These are phyloP conservation scores for Forbesichthys agassizii DNA, from an alignment of 2,113 vertebrate species.

Conservation along the genomic window DNA sequence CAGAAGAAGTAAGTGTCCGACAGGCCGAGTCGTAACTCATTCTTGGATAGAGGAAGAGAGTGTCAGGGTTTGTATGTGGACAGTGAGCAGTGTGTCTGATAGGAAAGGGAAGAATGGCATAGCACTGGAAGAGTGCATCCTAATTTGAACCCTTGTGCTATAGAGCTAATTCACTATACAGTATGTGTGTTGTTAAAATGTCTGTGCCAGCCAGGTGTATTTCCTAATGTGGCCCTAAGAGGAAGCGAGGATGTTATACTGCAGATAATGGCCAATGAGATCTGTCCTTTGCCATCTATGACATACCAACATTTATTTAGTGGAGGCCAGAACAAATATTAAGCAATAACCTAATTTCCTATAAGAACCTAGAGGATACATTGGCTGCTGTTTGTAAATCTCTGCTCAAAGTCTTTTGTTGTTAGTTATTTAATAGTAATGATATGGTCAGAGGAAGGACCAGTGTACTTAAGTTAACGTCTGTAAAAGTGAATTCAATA, in stretches of 20 bases:
- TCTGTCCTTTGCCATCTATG: not conserved
- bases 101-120: constrained; percentile 13
- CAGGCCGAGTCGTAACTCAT: not conserved
- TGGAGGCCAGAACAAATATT: too few relatives aligned
- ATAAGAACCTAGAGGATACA: too few relatives aligned
- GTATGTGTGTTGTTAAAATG: constrained; percentile 2
- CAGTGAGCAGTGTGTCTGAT: constrained; percentile 7
- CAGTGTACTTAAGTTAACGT: too few relatives aligned
- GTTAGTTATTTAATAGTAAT: too few relatives aligned
- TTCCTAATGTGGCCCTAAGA: constrained; percentile 14
- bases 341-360: too few relatives aligned
- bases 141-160: constrained; percentile 17
- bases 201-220: constrained; percentile 12
- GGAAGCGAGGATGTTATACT: not conserved
- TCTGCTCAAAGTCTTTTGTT: too few relatives aligned
- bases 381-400: too few relatives aligned
- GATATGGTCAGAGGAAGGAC: too few relatives aligned
- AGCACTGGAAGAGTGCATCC: constrained; percentile 36
- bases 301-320: not conserved
- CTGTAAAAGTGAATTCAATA: too few relatives aligned
- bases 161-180: constrained; percentile 13
- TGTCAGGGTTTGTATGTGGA: constrained; percentile 7
- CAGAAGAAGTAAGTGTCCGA: not conserved
- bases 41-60: constrained; percentile 1
- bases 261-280: not conserved